Evolutionary conservation across 1,140 invertebrate species (phyloP).

Genomic region (Aporrectodea caliginosa): DNA sequence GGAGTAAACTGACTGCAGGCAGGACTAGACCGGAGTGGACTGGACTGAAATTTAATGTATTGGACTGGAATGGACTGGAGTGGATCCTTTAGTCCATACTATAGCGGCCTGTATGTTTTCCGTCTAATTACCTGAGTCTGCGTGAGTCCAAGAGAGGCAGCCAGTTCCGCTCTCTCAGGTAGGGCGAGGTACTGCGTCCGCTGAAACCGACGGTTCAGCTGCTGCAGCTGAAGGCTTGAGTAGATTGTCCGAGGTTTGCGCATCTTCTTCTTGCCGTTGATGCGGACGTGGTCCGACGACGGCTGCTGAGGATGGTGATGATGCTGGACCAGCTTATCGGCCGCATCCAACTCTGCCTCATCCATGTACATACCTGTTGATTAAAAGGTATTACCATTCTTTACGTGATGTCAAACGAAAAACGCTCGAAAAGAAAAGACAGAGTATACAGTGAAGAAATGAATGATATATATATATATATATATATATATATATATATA

Average conservation of each 20-base stretch:
- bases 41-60: too few species aligned
- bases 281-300: constrained; percentile 35
- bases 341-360: background rate
- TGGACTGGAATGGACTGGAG: too few species aligned
- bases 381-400: too few species aligned
- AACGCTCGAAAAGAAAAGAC: too few species aligned
- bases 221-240: constrained; percentile 93
- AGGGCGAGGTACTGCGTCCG: constrained; percentile 96
- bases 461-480: too few species aligned
- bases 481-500: too few species aligned
- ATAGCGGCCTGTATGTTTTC: too few species aligned
- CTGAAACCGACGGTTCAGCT: constrained; percentile 76
- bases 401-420: too few species aligned
- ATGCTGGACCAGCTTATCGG: background rate
- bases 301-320: background rate
- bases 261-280: constrained; percentile 96
- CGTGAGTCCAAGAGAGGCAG: constrained; percentile 89
- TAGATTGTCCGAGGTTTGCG: constrained; percentile 98
- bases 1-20: too few species aligned
- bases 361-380: background rate
- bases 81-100: too few species aligned
- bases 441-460: too few species aligned
- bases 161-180: constrained; percentile 94
- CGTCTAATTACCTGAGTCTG: constrained; percentile 86
- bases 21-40: too few species aligned